These are phyloP conservation scores for Mesochorus sp. DNA, from an alignment of 2,888 invertebrate genomes.

Conservation along the genomic window DNA sequence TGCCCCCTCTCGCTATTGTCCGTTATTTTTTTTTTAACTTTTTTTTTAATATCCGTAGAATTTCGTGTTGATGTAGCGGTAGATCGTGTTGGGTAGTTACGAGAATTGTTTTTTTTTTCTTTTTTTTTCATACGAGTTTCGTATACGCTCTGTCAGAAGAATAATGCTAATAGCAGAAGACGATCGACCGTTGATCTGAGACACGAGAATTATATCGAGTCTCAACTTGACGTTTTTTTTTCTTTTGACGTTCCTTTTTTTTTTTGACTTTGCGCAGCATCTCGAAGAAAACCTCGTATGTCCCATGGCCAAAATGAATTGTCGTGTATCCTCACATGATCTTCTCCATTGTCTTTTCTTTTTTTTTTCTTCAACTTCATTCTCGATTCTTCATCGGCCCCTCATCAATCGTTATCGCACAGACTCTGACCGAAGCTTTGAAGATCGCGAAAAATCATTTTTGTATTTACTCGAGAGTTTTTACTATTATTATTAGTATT, in stretches of 20 bases:
- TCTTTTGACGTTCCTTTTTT: not conserved
- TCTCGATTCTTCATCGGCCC: not conserved
- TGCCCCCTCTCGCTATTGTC: slow-evolving; percentile 34
- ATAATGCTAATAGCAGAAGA: too few relatives aligned
- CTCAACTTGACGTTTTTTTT: not conserved
- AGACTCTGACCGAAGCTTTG: not conserved
- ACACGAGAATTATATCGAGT: too few relatives aligned
- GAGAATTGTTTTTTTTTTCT: not conserved
- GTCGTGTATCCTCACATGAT: slow-evolving; percentile 2
- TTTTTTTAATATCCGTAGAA: slow-evolving; percentile 37
- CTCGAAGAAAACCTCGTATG: slow-evolving; percentile 55
- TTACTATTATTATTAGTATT: too few relatives aligned
- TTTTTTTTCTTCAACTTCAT: not conserved
- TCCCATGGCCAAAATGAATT: slow-evolving; percentile 59
- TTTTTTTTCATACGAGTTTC: not conserved
- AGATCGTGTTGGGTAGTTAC: slow-evolving; percentile 55
- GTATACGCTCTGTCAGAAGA: too few relatives aligned
- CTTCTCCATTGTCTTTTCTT: too few relatives aligned
- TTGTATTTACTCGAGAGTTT: too few relatives aligned
- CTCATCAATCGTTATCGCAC: not conserved
- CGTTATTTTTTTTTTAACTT: slow-evolving; percentile 12
- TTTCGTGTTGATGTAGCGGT: slow-evolving; percentile 54
- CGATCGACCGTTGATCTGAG: too few relatives aligned
- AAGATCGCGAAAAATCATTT: not conserved
- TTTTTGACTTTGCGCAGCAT: not conserved